Base-by-base conservation (phyloP, 2,113 vertebrate species). In the Tetraodon nigroviridis region DNA sequence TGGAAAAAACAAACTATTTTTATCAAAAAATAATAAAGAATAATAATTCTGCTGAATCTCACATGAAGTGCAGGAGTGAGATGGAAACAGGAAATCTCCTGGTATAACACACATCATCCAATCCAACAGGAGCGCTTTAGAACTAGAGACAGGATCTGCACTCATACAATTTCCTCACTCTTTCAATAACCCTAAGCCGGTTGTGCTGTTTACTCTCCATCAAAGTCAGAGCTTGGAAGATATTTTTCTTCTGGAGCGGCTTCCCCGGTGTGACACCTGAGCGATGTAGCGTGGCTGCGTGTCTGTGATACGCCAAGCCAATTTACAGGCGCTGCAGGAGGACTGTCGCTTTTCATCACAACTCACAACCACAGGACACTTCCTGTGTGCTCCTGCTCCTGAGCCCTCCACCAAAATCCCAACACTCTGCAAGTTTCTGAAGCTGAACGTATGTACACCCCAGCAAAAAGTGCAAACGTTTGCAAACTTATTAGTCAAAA, bases 241-340 rank as follows among this genome's bases (percentile, higher is more conserved):
- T 80, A 82, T 86, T 88, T 88, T 86, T 88, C 78, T 76, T 78
- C 44, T 61, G 67, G 76, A 82, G 81, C 71, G 24, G 80, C 84
- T 79, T 84, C 82, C 84, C 84, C 61, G 80, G 81, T 84, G 84
- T 83, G 86, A 88, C 86, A 88, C 86, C 84, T 86, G 86, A 88
- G 82, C 83, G 78, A 84, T 85, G 81, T 86, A 79, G 86, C 84
- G 56, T 83, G 80, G 82, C 86, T 88, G 86, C 74, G 82, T 84
- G 80, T 85, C 87, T 89, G 85, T 80, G 85, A 89, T 87, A 89
- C 76, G 84, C 87, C 84, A 85, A 87, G 80, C 82, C 87, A 86
- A 89, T 87, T 87, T 89, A 87, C 84, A 83, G 76, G 76, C 84
- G 84, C 87, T 2, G 66, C 85, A 71, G 85, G 85, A 87, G 82